Percentiles rank a stretch among this genome's conserved stretches.
Evolutionary conservation across 2,888 invertebrate genomes (phyloP).

Genomic region (Acanthococcus lagerstroemiae): DNA sequence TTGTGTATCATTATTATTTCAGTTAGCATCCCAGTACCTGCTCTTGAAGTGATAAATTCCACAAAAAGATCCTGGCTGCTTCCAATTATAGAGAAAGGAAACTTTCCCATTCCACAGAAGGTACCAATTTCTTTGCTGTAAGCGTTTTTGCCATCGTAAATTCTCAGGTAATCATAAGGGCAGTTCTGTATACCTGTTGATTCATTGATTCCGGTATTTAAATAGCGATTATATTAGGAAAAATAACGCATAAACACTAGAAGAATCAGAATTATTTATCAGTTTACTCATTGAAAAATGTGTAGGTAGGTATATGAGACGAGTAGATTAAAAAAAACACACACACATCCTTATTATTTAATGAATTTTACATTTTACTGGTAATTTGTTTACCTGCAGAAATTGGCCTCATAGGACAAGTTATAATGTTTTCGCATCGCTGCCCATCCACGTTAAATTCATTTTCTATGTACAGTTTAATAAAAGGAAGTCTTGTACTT

Average conservation of each 20-base stretch:
- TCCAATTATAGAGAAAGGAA: constrained; percentile 86
- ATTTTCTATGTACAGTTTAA: constrained; percentile 65
- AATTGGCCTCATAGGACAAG: constrained; percentile 84
- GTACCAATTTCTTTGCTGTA: constrained; percentile 78
- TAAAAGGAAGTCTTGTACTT: constrained; percentile 78
- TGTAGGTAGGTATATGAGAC: too few species aligned
- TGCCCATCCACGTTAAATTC: constrained; percentile 91
- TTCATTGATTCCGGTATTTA: too few species aligned
- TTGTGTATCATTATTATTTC: too few species aligned
- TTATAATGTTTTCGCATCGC: constrained; percentile 88
- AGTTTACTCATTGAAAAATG: too few species aligned
- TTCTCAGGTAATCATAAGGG: constrained; percentile 78
- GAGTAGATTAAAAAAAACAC: too few species aligned
- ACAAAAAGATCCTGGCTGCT: constrained; percentile 81
- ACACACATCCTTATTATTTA: too few species aligned
- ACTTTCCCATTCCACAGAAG: constrained; percentile 86
- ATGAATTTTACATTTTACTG: neutral
- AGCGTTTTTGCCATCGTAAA: constrained; percentile 83
- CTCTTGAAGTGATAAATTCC: constrained; percentile 79
- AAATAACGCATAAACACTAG: too few species aligned
- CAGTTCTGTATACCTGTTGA: constrained; percentile 65
- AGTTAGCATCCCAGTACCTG: constrained; percentile 47
- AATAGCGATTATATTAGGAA: constrained; percentile 4
- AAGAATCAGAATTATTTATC: too few species aligned
- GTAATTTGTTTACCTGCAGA: constrained; percentile 54